Conservation (phyloP, 2,797 vertebrate genomes). For the Artibeus jamaicensis region DNA sequence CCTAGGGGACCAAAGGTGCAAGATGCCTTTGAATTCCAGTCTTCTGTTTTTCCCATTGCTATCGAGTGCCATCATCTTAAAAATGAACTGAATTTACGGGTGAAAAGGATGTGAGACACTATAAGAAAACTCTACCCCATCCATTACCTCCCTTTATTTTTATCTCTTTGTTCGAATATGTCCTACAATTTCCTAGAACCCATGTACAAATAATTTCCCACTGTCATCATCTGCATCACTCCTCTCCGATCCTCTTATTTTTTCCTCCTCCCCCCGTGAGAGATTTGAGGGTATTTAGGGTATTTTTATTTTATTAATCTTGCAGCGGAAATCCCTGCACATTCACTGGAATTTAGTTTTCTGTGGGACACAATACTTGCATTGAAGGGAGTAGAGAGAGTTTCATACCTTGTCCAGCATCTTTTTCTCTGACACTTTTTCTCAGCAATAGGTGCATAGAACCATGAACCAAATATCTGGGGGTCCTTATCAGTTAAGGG, state of each 20-base stretch:
- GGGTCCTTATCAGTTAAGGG: background rate
- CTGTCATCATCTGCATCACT: background rate
- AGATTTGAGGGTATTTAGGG: background rate
- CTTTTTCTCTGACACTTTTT: background rate
- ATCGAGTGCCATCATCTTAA: background rate
- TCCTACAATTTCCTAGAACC: background rate
- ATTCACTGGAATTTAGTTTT: constrained; percentile 2
- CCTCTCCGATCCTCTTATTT: background rate
- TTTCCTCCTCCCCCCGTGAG: background rate
- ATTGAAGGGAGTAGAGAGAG: background rate
- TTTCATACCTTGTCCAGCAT: background rate
- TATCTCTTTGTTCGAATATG: background rate
- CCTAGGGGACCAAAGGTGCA: background rate
- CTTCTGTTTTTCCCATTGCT: background rate
- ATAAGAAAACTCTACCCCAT: background rate
- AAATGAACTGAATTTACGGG: background rate
- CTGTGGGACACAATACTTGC: background rate
- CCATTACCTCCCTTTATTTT: background rate
- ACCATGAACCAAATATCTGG: background rate
- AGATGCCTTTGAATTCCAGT: background rate
- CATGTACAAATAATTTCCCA: background rate
- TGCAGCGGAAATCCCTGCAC: background rate
- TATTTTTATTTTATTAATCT: background rate
- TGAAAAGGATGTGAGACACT: background rate
- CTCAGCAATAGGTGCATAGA: background rate